These are phyloP conservation scores for Parasteatoda tepidariorum DNA, from an alignment of 1,140 invertebrate species.

Conservation along the genomic window DNA sequence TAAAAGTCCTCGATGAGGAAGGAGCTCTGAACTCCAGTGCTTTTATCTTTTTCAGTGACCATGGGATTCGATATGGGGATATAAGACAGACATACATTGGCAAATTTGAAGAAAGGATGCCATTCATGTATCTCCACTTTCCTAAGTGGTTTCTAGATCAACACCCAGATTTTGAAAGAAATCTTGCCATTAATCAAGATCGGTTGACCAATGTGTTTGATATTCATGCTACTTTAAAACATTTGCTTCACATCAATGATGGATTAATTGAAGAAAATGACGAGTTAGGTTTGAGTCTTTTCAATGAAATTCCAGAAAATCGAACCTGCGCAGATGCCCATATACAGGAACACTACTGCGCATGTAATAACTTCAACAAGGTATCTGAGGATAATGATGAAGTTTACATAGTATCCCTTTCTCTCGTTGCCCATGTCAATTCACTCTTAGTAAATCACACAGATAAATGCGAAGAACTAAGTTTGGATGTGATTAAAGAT, in stretches of 20 bases:
- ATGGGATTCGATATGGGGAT: slow-evolving; percentile 88
- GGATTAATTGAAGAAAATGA: slow-evolving; percentile 63
- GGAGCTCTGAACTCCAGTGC: slow-evolving; percentile 71
- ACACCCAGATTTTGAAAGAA: slow-evolving; percentile 75
- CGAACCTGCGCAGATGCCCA: slow-evolving; percentile 67
- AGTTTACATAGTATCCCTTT: slow-evolving; percentile 7
- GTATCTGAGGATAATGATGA: neutral
- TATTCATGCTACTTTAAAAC: slow-evolving; percentile 68
- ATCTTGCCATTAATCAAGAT: slow-evolving; percentile 76
- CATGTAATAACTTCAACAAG: slow-evolving; percentile 64
- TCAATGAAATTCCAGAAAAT: slow-evolving; percentile 75
- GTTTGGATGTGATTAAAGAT: slow-evolving; percentile 75
- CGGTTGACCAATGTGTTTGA: slow-evolving; percentile 71
- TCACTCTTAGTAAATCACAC: neutral
- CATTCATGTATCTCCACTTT: slow-evolving; percentile 82
- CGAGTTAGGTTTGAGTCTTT: slow-evolving; percentile 78
- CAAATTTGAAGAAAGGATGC: slow-evolving; percentile 88
- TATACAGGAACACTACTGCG: slow-evolving; percentile 69
- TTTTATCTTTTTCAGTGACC: slow-evolving; percentile 89
- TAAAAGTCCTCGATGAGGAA: slow-evolving; percentile 63
- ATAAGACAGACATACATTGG: slow-evolving; percentile 85
- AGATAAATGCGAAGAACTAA: slow-evolving; percentile 74
- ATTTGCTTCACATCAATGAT: slow-evolving; percentile 65
- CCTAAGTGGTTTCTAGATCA: slow-evolving; percentile 76
- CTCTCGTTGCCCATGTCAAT: slow-evolving; percentile 63